Conservation (phyloP, 2,797 vertebrate genomes). For the Aphelocoma californica region DNA sequence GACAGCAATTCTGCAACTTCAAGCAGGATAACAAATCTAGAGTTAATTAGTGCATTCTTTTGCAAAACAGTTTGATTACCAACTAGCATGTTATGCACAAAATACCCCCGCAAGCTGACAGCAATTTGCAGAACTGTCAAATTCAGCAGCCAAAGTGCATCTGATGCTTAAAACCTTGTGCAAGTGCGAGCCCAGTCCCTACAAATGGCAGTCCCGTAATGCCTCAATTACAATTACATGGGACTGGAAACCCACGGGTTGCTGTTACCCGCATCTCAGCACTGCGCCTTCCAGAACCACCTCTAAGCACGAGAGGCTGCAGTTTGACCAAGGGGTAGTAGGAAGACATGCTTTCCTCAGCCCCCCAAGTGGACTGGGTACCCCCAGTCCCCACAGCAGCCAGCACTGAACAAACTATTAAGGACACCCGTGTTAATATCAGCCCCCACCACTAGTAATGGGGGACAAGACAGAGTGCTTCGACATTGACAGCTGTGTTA, state of each 20-base stretch:
- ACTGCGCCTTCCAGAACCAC: not conserved
- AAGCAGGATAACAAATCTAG: conserved; percentile 57
- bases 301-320: not conserved
- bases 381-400: not conserved
- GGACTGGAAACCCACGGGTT: not conserved
- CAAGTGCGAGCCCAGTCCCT: not conserved
- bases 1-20: conserved; percentile 61
- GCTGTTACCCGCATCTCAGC: not conserved
- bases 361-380: rapidly evolving
- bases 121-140: conserved; percentile 65
- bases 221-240: not conserved
- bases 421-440: not conserved
- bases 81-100: conserved; percentile 13
- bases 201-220: not conserved
- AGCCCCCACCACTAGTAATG: not conserved
- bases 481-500: not conserved
- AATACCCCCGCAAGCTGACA: conserved; percentile 56
- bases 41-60: conserved; percentile 59
- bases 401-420: not conserved
- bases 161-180: conserved; percentile 7
- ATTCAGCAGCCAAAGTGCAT: conserved; percentile 30
- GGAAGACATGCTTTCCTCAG: not conserved
- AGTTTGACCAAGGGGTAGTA: not conserved
- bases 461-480: not conserved
- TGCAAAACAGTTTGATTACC: conserved; percentile 66